phyloP scores from a whole-genome alignment of 2,797 vertebrate species.

The Anguilla marmorata region DNA sequence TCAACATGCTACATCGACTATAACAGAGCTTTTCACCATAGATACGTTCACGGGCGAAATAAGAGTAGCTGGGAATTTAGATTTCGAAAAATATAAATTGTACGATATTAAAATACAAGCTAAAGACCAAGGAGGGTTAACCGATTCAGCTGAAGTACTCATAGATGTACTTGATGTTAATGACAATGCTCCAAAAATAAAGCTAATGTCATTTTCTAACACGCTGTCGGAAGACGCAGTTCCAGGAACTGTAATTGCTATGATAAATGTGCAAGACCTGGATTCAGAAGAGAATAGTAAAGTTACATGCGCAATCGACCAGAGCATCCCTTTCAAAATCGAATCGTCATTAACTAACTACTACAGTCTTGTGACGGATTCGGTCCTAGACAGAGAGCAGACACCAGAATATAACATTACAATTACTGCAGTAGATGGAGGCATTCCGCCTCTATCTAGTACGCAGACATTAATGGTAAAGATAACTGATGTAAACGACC shows the following conservation, averaged over 20 bases:
- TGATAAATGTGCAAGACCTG: constrained; percentile 72
- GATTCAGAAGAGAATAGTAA: constrained; percentile 71
- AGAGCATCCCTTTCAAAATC: constrained; percentile 66
- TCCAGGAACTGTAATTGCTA: constrained; percentile 65
- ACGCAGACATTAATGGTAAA: constrained; percentile 62
- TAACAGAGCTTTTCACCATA: constrained; percentile 56
- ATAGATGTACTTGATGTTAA: constrained; percentile 70
- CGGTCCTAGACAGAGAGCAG: constrained; percentile 66
- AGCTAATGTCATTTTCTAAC: constrained; percentile 67
- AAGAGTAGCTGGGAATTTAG: constrained; percentile 45
- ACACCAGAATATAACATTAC: constrained; percentile 68
- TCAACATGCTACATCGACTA: constrained; percentile 45
- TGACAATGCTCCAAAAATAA: constrained; percentile 73
- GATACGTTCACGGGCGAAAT: constrained; percentile 56
- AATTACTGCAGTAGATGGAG: constrained; percentile 66
- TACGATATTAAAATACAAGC: constrained; percentile 67
- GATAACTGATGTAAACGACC: constrained; percentile 71
- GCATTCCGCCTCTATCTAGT: constrained; percentile 58
- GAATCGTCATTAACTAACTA: constrained; percentile 64
- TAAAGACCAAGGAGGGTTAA: constrained; percentile 61
- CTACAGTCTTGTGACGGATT: constrained; percentile 66
- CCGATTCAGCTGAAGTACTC: constrained; percentile 63
- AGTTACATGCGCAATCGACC: constrained; percentile 60
- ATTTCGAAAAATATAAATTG: constrained; percentile 63
- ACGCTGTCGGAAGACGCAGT: constrained; percentile 64